A percentile compares a stretch with the other conserved stretches of the same genome.
These are phyloP conservation scores for Polyploca ridens DNA, from an alignment of 2,888 invertebrate genomes.

Conservation along the genomic window DNA sequence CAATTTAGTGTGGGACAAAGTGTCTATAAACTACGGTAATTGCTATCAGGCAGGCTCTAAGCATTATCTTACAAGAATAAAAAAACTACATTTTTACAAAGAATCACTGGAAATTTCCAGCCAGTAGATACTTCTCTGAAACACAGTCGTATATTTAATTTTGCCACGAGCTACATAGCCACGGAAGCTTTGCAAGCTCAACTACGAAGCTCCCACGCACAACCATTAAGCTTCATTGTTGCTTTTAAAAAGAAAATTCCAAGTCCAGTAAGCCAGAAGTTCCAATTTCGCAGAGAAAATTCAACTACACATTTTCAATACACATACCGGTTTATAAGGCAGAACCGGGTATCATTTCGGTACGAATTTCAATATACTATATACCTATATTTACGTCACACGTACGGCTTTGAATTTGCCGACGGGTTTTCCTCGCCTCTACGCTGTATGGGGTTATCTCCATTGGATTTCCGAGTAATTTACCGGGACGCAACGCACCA, in stretches of 20 bases:
- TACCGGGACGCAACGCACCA: slow-evolving; percentile 26
- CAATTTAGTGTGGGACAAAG: too few relatives aligned
- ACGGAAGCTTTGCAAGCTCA: too few relatives aligned
- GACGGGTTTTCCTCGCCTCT: background rate
- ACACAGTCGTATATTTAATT: background rate
- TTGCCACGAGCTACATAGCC: slow-evolving; percentile 9
- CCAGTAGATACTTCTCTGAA: too few relatives aligned
- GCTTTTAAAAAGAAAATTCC: background rate
- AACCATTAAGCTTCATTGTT: slow-evolving; percentile 21
- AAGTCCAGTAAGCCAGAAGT: background rate
- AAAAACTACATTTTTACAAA: too few relatives aligned
- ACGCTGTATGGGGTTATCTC: slow-evolving; percentile 38
- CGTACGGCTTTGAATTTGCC: slow-evolving; percentile 16
- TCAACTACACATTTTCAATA: background rate
- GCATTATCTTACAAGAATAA: too few relatives aligned
- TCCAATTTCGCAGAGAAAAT: background rate
- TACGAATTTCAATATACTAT: slow-evolving; percentile 17
- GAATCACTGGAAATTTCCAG: too few relatives aligned
- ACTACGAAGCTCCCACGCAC: slow-evolving; percentile 12
- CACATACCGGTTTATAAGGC: slow-evolving; percentile 10
- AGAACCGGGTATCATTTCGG: background rate
- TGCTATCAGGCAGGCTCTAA: too few relatives aligned
- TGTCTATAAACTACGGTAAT: too few relatives aligned
- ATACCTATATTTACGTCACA: slow-evolving; percentile 6
- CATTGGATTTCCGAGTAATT: slow-evolving; percentile 50